Conservation (phyloP, 2,797 vertebrate species). For the Acrocephalus scirpaceus region DNA sequence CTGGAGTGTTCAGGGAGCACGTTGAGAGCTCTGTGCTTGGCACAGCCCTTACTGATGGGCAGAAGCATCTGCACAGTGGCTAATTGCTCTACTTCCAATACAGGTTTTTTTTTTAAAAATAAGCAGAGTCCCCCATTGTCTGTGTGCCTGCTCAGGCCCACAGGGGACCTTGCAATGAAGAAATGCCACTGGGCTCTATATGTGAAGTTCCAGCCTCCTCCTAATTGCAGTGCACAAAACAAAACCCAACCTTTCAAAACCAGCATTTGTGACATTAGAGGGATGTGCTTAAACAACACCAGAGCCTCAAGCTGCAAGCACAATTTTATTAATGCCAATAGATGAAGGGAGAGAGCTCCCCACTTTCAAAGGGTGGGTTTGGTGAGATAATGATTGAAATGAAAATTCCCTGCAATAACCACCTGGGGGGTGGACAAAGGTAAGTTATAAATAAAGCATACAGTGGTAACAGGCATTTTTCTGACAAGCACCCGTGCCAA, state of each 20-base stretch:
- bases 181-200: not conserved
- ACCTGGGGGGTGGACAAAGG: no score
- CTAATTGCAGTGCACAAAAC: not conserved
- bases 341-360: not conserved
- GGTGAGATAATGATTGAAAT: not conserved
- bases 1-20: fast-evolving
- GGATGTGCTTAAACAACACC: not conserved
- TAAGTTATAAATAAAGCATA: not conserved
- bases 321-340: not conserved
- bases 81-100: not conserved
- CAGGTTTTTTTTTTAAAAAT: not conserved
- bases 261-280: fast-evolving
- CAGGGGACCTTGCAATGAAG: not conserved
- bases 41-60: not conserved
- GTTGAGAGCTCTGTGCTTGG: fast-evolving
- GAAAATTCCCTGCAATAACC: not conserved
- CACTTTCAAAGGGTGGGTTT: not conserved
- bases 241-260: not conserved
- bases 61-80: not conserved
- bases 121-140: not conserved
- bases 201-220: not conserved
- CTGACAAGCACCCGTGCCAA: not conserved
- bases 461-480: not conserved
- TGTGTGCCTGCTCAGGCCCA: not conserved
- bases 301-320: not conserved